These are phyloP conservation scores for Florisuga fusca DNA, from an alignment of 2,797 vertebrate species.

Conservation along the genomic window DNA sequence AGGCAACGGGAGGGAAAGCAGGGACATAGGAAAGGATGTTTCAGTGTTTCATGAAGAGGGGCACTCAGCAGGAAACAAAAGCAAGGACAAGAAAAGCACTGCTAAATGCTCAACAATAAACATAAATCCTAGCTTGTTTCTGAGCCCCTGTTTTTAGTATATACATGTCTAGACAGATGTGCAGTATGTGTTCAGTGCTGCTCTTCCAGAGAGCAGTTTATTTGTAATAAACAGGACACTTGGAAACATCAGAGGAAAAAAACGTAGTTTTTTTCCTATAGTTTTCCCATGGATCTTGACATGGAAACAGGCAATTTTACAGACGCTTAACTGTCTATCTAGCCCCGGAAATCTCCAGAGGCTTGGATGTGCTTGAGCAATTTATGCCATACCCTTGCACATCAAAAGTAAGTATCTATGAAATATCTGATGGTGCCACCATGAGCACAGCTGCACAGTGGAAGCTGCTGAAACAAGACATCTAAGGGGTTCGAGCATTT, in stretches of 20 bases:
- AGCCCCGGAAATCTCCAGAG: background rate
- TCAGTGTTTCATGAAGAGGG: background rate
- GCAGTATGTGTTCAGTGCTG: background rate
- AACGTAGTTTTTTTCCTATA: background rate
- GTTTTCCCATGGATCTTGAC: background rate
- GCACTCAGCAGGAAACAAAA: background rate
- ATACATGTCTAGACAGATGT: background rate
- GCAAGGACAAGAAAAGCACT: background rate
- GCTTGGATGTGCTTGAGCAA: background rate
- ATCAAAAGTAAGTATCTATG: background rate
- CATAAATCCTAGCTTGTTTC: background rate
- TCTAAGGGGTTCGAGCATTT: background rate
- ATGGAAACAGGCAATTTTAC: background rate
- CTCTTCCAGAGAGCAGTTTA: background rate
- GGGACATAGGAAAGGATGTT: background rate
- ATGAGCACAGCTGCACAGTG: background rate
- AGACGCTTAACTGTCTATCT: background rate
- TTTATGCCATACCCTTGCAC: background rate
- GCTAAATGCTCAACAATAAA: background rate
- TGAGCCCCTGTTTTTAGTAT: background rate
- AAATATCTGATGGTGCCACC: background rate
- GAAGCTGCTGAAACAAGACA: background rate
- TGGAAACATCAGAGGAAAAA: background rate
- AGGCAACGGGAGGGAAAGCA: background rate
- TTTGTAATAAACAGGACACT: background rate